phyloP scores from a whole-genome alignment of 2,113 vertebrate genomes.

The Morone chrysops region DNA sequence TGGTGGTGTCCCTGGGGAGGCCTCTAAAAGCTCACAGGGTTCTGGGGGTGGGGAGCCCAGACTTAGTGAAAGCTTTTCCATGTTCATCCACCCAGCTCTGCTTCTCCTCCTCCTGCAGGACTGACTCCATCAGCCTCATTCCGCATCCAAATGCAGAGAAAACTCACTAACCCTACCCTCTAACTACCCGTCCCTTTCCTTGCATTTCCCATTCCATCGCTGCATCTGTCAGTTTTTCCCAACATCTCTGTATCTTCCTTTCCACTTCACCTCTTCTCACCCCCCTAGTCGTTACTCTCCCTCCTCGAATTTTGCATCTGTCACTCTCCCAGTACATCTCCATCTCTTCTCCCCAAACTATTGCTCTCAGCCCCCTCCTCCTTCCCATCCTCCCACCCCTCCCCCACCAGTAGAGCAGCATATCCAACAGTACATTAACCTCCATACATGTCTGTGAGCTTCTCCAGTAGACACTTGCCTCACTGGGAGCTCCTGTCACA shows the following conservation, averaged over 20 bases:
- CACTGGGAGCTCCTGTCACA: conserved; percentile 67
- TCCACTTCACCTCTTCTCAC: conserved; percentile 72
- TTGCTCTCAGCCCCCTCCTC: not conserved
- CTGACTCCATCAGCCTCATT: conserved; percentile 44
- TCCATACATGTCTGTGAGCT: conserved; percentile 60
- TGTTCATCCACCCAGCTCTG: conserved; percentile 76
- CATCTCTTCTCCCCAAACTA: conserved; percentile 47
- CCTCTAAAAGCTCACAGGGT: conserved; percentile 79
- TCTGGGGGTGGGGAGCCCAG: conserved; percentile 62
- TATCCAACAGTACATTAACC: conserved; percentile 69
- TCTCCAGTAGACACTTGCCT: conserved; percentile 43
- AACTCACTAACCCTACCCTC: conserved; percentile 63
- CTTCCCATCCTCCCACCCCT: conserved; percentile 1
- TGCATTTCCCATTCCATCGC: conserved; percentile 45
- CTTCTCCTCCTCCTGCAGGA: conserved; percentile 55
- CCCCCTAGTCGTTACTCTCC: conserved; percentile 43
- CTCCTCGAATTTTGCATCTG: conserved; percentile 52
- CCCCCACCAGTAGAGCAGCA: conserved; percentile 37
- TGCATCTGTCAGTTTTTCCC: conserved; percentile 71
- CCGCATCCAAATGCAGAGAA: conserved; percentile 59
- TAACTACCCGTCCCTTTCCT: conserved; percentile 44
- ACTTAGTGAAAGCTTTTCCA: conserved; percentile 84
- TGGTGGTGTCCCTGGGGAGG: conserved; percentile 71
- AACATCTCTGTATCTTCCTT: conserved; percentile 71
- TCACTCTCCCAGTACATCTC: conserved; percentile 64